Evolutionary conservation across 2,113 vertebrate genomes (phyloP).

Genomic region (Alouatta palliata): DNA sequence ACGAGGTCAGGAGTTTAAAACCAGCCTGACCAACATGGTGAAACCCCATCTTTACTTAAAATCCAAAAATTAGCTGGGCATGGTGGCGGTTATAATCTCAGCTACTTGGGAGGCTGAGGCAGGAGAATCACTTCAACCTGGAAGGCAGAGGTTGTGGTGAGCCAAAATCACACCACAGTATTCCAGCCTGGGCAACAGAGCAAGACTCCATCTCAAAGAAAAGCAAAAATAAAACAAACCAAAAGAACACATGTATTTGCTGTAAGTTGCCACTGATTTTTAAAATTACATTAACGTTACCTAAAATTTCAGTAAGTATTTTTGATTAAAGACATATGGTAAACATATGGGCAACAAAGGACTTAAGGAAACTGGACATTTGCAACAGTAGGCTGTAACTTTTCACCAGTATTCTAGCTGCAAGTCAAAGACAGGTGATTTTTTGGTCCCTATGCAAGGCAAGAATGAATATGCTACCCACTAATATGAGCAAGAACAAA

Average conservation of each 20-base stretch:
- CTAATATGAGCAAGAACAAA: background rate
- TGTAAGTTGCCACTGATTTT: background rate
- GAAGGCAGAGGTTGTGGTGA: no score
- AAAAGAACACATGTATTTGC: constrained; percentile 23
- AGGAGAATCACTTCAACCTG: no score
- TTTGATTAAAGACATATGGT: constrained; percentile 15
- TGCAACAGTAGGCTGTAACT: background rate
- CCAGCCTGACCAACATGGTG: no score
- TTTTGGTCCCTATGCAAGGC: background rate
- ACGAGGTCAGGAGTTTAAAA: no score
- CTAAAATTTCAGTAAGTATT: constrained; percentile 37
- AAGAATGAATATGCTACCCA: background rate
- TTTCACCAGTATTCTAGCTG: background rate
- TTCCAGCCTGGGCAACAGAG: no score
- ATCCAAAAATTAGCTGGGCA: no score
- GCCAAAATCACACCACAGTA: no score
- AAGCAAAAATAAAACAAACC: no score
- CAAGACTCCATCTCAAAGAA: no score
- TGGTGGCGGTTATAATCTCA: no score
- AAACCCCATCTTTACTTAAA: no score
- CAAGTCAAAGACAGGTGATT: background rate
- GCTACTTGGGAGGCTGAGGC: no score
- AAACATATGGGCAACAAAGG: background rate
- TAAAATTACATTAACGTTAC: background rate
- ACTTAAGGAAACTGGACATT: background rate